A percentile compares a stretch with the other conserved stretches of the same genome.
These are phyloP conservation scores for Allobates femoralis DNA, from an alignment of 2,797 vertebrate genomes.

Conservation along the genomic window DNA sequence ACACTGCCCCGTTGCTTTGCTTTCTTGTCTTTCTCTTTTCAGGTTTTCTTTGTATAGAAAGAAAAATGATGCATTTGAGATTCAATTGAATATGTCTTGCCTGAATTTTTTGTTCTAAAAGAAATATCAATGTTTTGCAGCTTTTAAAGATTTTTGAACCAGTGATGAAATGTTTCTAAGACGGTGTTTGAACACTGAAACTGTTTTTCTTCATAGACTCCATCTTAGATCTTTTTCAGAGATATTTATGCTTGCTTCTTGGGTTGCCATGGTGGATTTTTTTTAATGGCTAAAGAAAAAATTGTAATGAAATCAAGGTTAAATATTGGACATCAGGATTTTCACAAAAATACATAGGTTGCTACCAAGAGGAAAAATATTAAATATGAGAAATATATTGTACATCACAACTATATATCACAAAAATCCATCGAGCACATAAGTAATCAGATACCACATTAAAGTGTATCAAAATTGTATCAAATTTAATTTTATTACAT, in stretches of 20 bases:
- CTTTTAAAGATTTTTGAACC: conserved; percentile 33
- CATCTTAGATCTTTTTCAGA: conserved; percentile 22
- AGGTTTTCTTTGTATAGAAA: conserved; percentile 37
- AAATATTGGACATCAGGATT: not conserved
- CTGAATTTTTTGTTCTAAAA: conserved; percentile 49
- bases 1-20: conserved; percentile 45
- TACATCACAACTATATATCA: no score
- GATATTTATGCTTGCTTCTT: not conserved
- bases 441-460: no score
- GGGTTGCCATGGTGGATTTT: not conserved
- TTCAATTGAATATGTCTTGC: conserved; percentile 44
- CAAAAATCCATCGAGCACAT: no score
- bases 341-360: no score
- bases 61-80: conserved; percentile 35
- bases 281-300: not conserved
- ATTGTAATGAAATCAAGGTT: not conserved
- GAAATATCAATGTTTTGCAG: conserved; percentile 52
- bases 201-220: conserved; percentile 16
- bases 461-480: no score
- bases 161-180: conserved; percentile 15
- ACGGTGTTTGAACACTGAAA: conserved; percentile 32
- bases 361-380: no score
- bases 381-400: no score
- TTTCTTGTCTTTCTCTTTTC: conserved; percentile 49
- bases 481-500: no score